Conservation (phyloP, 2,888 invertebrate genomes). For the Oscheius onirici region DNA sequence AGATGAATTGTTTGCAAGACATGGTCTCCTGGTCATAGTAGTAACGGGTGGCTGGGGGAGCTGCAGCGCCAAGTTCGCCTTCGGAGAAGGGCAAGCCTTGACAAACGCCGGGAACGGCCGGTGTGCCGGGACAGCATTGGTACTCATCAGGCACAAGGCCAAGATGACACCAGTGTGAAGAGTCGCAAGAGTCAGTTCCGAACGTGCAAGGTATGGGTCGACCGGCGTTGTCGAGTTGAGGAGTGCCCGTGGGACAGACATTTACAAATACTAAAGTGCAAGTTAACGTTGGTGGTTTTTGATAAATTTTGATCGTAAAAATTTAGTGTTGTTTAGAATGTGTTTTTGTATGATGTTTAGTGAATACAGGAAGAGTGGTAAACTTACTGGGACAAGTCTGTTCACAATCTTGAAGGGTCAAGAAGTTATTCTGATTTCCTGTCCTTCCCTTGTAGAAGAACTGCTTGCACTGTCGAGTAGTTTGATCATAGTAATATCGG, state of each 20-base stretch:
- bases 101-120: constrained; percentile 63
- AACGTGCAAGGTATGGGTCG: constrained; percentile 64
- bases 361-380: not conserved
- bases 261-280: constrained; percentile 61
- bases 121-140: constrained; percentile 65
- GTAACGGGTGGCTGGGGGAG: constrained; percentile 57
- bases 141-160: constrained; percentile 64
- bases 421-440: constrained; percentile 69
- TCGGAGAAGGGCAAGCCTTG: constrained; percentile 49
- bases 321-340: not conserved
- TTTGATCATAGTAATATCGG: constrained; percentile 63
- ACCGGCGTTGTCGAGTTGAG: constrained; percentile 54
- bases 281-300: not conserved
- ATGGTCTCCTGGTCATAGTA: constrained; percentile 58
- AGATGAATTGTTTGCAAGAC: constrained; percentile 62
- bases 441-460: constrained; percentile 63
- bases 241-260: constrained; percentile 64
- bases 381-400: constrained; percentile 54
- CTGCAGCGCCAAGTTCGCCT: constrained; percentile 52
- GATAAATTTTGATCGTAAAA: not conserved
- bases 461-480: constrained; percentile 60
- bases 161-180: constrained; percentile 65
- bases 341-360: not conserved
- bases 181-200: constrained; percentile 59
- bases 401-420: constrained; percentile 63